Evolutionary conservation across 2,113 vertebrate genomes (phyloP).

Genomic region (Pardalotus punctatus): DNA sequence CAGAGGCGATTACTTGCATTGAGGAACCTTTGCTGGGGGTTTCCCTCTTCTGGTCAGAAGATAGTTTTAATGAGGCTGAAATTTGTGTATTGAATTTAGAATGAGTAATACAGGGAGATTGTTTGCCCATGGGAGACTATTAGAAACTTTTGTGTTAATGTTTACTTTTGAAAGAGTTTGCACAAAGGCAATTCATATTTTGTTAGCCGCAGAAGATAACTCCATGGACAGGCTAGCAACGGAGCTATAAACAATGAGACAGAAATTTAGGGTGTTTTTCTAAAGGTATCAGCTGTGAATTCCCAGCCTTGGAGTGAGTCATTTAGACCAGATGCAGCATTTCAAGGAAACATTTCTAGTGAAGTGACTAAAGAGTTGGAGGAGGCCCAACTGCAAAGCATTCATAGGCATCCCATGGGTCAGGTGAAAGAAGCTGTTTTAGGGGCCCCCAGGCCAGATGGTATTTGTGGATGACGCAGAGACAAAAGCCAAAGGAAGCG

Average conservation of each 20-base stretch:
- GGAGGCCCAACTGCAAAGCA: neutral
- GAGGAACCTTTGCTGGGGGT: neutral
- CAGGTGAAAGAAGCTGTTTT: conserved; percentile 13
- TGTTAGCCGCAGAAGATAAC: neutral
- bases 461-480: neutral
- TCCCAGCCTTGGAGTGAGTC: neutral
- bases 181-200: neutral
- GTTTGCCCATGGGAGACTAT: neutral
- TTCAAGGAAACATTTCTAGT: conserved; percentile 20
- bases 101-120: neutral
- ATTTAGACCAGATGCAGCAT: conserved; percentile 4
- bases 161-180: neutral
- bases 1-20: neutral
- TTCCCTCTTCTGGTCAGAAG: neutral
- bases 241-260: neutral
- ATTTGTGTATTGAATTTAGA: neutral
- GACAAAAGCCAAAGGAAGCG: neutral
- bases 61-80: neutral
- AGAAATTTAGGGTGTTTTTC: neutral
- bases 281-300: conserved; percentile 34
- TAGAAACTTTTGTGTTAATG: neutral
- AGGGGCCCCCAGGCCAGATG: neutral
- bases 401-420: conserved; percentile 1
- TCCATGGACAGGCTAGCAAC: neutral
- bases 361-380: conserved; percentile 39